Evolutionary conservation across 2,888 invertebrate species (phyloP), one percentile per base, ranked within the genome.

Genomic region (Sialis fuliginosa): DNA sequence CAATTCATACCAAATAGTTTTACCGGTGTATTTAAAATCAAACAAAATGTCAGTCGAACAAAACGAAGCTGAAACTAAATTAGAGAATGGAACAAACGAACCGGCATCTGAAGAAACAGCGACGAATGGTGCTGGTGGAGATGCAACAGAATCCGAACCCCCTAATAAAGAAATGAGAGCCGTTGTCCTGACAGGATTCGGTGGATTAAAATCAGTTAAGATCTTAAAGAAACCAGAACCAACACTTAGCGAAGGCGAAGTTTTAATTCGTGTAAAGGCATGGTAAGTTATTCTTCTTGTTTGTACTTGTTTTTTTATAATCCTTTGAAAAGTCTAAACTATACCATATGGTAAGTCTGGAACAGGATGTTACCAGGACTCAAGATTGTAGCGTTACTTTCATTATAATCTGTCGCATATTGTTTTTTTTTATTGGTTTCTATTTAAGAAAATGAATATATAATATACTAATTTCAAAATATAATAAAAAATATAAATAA

Each of bases 111-210:
- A 60, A 59, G 61, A 49, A 8, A 6, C 39, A 6, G 22, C 39
- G 12, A 39, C 39, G 2, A 12, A 46, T 10, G 30, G 48, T 33
- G 39, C 52, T n/a, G 48, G 51, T 35, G 49, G 43, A 7, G 50
- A 57, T 49, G 56, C 55, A 50, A 58, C 58, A 22, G 60, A 61
- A 52, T 59, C 55, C 47, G 74, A 70, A 58, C 71, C 70, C 58
- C 74, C 77, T 54, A 79, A 79, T 54, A 84, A 85, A 65, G 84
- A 87, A 69, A 87, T 88, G 86, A 75, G 83, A 60, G 84, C 85
- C 48, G 79, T 89, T 56, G 81, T 87, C 52, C 75, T 89, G 55
- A 83, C 81, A 54, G 83, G 85, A 57, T 90, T 87, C 66, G 90
- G 89, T 39, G 88, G 88, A 40, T 71, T 87, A 51, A 88, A 88